Evolutionary conservation across 1,140 invertebrate genomes (phyloP).

Genomic region (Mercenaria mercenaria): DNA sequence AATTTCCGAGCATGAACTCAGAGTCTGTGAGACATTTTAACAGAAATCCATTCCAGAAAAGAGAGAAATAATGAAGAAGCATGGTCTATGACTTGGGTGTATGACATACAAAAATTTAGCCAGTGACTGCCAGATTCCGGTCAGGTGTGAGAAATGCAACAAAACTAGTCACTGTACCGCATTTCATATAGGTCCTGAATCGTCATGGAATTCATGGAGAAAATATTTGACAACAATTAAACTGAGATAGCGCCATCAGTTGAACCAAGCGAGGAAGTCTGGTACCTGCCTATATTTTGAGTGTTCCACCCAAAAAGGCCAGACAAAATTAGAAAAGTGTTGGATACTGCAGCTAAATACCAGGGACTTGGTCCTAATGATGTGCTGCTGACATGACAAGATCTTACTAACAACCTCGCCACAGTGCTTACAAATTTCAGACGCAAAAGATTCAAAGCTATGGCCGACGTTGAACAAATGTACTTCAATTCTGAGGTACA

Average conservation of each 20-base stretch:
- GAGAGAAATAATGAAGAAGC: neutral
- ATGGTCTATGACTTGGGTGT: neutral
- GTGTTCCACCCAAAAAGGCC: constrained; percentile 69
- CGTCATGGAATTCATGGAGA: neutral
- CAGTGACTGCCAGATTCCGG: neutral
- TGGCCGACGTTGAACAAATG: too few species aligned
- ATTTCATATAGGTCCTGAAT: neutral
- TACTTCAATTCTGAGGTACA: constrained; percentile 14
- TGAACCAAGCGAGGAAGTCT: too few species aligned
- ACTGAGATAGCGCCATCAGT: too few species aligned
- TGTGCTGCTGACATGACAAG: constrained; percentile 57
- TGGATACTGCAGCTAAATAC: constrained; percentile 55
- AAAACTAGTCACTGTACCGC: constrained; percentile 11
- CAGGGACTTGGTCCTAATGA: constrained; percentile 60
- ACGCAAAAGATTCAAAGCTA: neutral
- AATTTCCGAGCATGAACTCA: neutral
- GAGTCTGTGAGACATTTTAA: neutral
- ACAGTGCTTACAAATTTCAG: constrained; percentile 65
- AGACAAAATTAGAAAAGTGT: constrained; percentile 55
- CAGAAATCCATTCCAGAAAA: neutral
- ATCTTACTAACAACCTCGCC: constrained; percentile 78
- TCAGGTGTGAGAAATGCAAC: constrained; percentile 40
- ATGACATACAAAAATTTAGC: neutral
- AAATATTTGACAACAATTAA: neutral
- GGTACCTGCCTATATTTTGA: constrained; percentile 55